Base-by-base conservation (phyloP, 2,113 vertebrate species). In the Corythornis vintsioides region DNA sequence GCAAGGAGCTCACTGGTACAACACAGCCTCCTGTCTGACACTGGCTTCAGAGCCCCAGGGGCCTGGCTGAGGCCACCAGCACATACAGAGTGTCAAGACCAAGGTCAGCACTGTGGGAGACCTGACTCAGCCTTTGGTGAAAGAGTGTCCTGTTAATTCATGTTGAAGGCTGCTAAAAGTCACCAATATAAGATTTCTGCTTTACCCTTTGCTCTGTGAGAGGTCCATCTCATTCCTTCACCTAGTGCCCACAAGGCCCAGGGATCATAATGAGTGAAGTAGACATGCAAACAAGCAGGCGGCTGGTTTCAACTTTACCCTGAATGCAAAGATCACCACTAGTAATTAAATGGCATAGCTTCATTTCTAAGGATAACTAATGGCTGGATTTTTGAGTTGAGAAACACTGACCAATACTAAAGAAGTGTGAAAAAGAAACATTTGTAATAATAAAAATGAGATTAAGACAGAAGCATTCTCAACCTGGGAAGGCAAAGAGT, bases 21-120 rank as follows among this genome's bases (percentile, higher is more conserved):
- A 47, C 16, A 4, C 11, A 61, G 70, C 45, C 55, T 25, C 0
- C 0, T 48, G 43, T 12, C 33, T 20, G 43, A 26, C 1, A 0
- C 33, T 67, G 56, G 21, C 67, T 43, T 53, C 20, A 31, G 28
- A 42, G 35, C 48, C n/a, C 38, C 2, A 2, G 9, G n/a, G 33
- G 7, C n/a, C 45, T 28, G 31, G 28, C 45, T n/a, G 24, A 64
- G 74, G 83, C 53, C 71, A 78, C 31, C 47, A 22, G 74, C 40
- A 43, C 5, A 0, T 5, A 52, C 31, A 28, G 70, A 35, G n/a
- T 7, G 24, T 33, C 29, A 84, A 48, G 28, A 31, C 15, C 25
- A 38, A 42, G 83, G 73, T 4, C 11, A 2, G 22, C 53, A 13
- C 3, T 38, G 40, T 0, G 1, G 16, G 47, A 52, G 43, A 25